Conservation (phyloP, 1,140 invertebrate species). For the Cyrtorhinus lividipennis region DNA sequence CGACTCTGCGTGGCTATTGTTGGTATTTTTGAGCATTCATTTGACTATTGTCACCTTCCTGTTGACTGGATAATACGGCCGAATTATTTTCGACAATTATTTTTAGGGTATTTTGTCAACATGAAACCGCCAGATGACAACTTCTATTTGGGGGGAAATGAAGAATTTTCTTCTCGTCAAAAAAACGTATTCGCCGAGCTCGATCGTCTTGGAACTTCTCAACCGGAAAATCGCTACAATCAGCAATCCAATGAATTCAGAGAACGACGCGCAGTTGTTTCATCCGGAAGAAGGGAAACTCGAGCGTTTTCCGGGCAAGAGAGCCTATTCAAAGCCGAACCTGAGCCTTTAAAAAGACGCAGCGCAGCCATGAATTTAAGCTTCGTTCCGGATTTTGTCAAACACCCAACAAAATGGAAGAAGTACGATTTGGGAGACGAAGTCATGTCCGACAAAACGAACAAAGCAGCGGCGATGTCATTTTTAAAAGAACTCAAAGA, state of each 20-base stretch:
- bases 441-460: conserved; percentile 55
- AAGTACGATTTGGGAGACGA: conserved; percentile 56
- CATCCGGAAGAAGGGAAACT: conserved; percentile 28
- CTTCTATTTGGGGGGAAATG: conserved; percentile 11
- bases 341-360: conserved; percentile 36
- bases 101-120: background rate
- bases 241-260: conserved; percentile 1
- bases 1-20: too few species aligned
- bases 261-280: background rate
- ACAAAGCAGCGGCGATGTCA: conserved; percentile 49
- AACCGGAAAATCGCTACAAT: background rate
- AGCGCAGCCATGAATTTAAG: conserved; percentile 21
- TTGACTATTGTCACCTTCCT: too few species aligned
- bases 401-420: conserved; percentile 58
- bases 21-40: too few species aligned
- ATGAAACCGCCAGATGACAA: background rate
- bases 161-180: conserved; percentile 8
- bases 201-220: background rate
- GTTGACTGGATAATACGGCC: too few species aligned
- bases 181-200: conserved; percentile 14
- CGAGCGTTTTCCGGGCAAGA: conserved; percentile 49
- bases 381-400: conserved; percentile 46
- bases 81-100: too few species aligned
- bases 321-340: conserved; percentile 57
- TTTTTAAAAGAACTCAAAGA: conserved; percentile 49